Percentiles rank a stretch among this genome's conserved stretches.
These are phyloP conservation scores for Atherinomorus stipes DNA, from an alignment of 2,113 vertebrate genomes.

Conservation along the genomic window DNA sequence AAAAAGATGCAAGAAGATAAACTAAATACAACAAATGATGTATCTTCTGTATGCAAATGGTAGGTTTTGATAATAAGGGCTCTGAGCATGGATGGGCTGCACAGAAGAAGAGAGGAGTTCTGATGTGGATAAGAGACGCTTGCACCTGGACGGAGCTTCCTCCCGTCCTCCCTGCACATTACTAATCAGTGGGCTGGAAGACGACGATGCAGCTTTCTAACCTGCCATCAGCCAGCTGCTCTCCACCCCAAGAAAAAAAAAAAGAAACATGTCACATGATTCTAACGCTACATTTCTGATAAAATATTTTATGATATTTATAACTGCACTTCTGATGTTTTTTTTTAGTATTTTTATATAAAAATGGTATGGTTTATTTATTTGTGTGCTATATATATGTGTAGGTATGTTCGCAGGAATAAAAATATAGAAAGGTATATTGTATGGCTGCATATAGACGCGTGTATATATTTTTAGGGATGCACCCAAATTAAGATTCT, in stretches of 20 bases:
- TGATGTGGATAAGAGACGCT: conserved; percentile 17
- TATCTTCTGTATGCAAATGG: conserved; percentile 40
- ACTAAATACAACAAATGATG: background rate
- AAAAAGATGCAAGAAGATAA: background rate
- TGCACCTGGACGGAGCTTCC: conserved; percentile 42
- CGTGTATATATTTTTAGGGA: no score
- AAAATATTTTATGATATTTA: no score
- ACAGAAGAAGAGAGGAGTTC: background rate
- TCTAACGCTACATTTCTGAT: conserved; percentile 6
- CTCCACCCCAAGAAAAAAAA: background rate
- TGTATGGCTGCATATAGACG: no score
- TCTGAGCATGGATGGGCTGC: conserved; percentile 35
- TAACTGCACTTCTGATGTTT: no score
- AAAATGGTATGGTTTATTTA: no score
- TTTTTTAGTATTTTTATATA: no score
- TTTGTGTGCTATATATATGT: no score
- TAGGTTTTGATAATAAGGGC: conserved; percentile 44
- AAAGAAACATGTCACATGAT: background rate
- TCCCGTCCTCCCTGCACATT: conserved; percentile 25
- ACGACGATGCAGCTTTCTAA: conserved; percentile 41
- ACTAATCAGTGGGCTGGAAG: conserved; percentile 56
- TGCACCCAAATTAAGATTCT: no score
- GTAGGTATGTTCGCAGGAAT: no score
- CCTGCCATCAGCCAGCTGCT: conserved; percentile 73
- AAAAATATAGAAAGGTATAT: no score